Conservation (phyloP, 2,888 invertebrate species). For the Drosophila affinis region DNA sequence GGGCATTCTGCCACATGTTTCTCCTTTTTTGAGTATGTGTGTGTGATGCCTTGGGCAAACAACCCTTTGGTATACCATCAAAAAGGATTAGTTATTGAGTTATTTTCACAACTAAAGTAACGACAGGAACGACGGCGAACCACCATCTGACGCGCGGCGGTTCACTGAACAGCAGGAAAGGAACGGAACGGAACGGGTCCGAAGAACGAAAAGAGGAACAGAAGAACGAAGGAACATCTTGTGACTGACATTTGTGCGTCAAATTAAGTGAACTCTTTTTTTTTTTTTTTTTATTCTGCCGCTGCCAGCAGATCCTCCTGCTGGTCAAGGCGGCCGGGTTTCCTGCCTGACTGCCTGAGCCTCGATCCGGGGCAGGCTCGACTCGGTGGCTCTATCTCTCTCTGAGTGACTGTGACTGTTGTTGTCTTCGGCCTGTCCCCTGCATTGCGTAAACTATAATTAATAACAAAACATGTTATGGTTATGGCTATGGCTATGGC, state of each 20-base stretch:
- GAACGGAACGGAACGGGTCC: not conserved
- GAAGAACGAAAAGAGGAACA: not conserved
- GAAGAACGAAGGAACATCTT: conserved; percentile 47
- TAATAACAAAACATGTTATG: conserved; percentile 80
- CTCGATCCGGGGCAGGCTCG: conserved; percentile 19
- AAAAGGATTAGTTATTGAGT: conserved; percentile 77
- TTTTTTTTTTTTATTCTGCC: not conserved
- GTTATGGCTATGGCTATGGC: conserved; percentile 64
- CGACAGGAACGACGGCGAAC: conserved; percentile 34
- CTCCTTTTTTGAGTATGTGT: conserved; percentile 23
- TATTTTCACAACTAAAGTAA: conserved; percentile 68
- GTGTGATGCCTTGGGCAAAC: conserved; percentile 52
- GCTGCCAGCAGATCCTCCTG: conserved; percentile 60
- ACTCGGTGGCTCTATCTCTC: not conserved
- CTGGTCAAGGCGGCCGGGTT: conserved; percentile 65
- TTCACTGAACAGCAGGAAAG: conserved; percentile 35
- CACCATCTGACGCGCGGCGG: conserved; percentile 57
- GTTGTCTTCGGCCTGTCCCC: conserved; percentile 76
- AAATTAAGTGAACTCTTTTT: conserved; percentile 76
- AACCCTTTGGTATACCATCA: conserved; percentile 58
- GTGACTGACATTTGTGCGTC: conserved; percentile 77
- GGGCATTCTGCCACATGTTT: conserved; percentile 62
- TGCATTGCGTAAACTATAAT: conserved; percentile 78
- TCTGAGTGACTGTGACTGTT: conserved; percentile 59
- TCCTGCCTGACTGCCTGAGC: conserved; percentile 48